Base-by-base conservation (phyloP, 2,113 vertebrate genomes). In the Limnothrissa miodon region DNA sequence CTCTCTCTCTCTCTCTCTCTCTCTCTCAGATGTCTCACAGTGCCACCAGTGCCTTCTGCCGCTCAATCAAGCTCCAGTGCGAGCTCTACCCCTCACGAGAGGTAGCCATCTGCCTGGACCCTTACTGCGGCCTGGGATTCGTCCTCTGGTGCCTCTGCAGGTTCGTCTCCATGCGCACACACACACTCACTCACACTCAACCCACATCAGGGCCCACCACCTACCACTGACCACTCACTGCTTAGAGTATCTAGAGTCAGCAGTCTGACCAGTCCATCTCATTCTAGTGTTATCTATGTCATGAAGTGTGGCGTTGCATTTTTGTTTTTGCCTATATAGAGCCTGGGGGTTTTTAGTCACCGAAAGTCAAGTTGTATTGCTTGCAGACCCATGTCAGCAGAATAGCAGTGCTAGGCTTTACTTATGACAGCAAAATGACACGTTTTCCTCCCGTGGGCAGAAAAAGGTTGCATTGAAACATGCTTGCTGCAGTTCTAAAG, bases 141-240 rank as follows among this genome's bases (percentile, higher is more conserved):
- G 98, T 99, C 90, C 97, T 99, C 88, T 99, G 98, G 98, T 99
- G 98, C 93, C 97, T 99, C 95, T 99, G 98, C 95, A 99, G 98
- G 98, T 99, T 87, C 53, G 81, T 80, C 1, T 29, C 36, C 80
- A 56, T 36, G 39, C 80, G 1, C 29, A 80, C 42, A 80, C 79
- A 80, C 45, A 80, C 45, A 48, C 45, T 48, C 45, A 80, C n/a
- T 33, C n/a, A 45, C 17, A 80, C 78, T 11, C 46, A 48, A 19
- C 51, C 21, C 19, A 7, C 19, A 19, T 23, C 51, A 56, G 46
- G 10, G 15, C 46, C 15, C 10, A 48, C 46, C 46, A 48, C 46
- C 15, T 11, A 48, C 46, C 46, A 48, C 1, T 48, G 46, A 48
- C 48, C 48, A 70, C 66, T 36, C 10, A 74, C 66, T 9, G 17